phyloP scores from a whole-genome alignment of 2,888 invertebrate species.

The Leucophora obtusa region DNA sequence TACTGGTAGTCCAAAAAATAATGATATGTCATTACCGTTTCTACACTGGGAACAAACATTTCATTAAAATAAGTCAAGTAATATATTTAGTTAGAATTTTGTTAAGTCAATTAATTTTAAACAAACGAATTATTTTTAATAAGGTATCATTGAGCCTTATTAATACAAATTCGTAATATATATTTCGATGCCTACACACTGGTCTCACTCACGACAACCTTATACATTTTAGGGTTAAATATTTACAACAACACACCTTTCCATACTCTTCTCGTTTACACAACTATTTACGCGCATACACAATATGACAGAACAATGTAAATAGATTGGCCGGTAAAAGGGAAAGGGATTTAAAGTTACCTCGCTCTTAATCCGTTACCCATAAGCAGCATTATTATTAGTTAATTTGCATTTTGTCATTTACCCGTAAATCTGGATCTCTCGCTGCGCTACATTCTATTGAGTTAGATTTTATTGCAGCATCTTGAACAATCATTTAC shows the following conservation, averaged over 20 bases:
- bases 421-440: slow-evolving; percentile 15
- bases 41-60: too few species aligned
- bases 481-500: slow-evolving; percentile 75
- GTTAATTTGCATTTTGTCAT: slow-evolving; percentile 68
- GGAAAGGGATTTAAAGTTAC: slow-evolving; percentile 42
- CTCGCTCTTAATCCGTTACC: slow-evolving; percentile 73
- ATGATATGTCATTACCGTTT: too few species aligned
- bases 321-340: slow-evolving; percentile 37
- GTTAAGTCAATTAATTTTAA: too few species aligned
- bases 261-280: neutral
- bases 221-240: neutral
- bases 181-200: too few species aligned
- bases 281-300: neutral
- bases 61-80: too few species aligned
- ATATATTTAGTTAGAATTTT: too few species aligned
- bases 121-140: too few species aligned
- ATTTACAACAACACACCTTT: neutral
- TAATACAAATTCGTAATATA: too few species aligned
- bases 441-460: slow-evolving; percentile 59
- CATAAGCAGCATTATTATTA: slow-evolving; percentile 75
- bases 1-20: too few species aligned
- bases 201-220: neutral
- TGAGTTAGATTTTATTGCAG: slow-evolving; percentile 77
- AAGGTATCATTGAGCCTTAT: too few species aligned
- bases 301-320: neutral